These are phyloP conservation scores for Heliocidaris tuberculata DNA, from an alignment of 35 echinoderm and acorn worm genomes.

Conservation along the genomic window DNA sequence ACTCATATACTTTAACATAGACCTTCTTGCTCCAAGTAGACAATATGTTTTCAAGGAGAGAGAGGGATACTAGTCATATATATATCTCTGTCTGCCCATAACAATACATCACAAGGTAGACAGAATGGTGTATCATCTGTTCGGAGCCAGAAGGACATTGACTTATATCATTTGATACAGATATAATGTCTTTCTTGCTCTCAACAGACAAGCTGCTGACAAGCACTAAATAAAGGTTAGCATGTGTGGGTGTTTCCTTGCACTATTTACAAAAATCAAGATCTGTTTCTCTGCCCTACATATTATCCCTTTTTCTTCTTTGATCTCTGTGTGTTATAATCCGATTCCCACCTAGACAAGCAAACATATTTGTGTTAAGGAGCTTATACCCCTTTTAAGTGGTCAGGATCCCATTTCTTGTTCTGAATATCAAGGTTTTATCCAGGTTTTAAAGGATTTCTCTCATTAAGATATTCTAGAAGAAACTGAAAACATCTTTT, in stretches of 20 bases:
- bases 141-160: no score
- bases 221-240: neutral
- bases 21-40: no score
- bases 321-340: neutral
- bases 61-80: no score
- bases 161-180: no score
- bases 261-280: neutral
- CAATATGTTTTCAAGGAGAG: no score
- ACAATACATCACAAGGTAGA: no score
- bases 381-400: neutral
- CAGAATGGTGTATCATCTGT: no score
- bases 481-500: neutral
- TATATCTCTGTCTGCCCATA: no score
- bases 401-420: neutral
- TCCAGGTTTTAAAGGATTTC: neutral
- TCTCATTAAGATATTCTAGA: neutral
- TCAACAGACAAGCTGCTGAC: neutral
- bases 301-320: neutral
- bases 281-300: neutral
- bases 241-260: neutral
- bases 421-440: neutral
- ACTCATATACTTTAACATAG: no score
- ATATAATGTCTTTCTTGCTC: no score
- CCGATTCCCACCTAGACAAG: neutral
- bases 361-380: neutral